Conservation (phyloP, 2,888 invertebrate species). For the Pseudolycoriella hygida region DNA sequence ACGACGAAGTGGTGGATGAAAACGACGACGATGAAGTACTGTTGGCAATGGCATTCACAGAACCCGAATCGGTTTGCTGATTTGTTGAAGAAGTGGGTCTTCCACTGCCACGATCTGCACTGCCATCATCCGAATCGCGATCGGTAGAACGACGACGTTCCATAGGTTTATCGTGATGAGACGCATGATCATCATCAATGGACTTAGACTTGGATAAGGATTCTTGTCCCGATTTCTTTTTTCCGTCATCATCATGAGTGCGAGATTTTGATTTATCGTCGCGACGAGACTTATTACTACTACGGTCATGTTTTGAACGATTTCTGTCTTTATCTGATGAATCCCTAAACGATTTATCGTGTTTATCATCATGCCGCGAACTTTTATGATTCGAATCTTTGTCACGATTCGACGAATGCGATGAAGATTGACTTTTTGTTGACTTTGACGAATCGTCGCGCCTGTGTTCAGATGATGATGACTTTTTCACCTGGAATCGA, state of each 20-base stretch:
- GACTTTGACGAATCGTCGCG: not conserved
- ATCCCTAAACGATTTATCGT: not conserved
- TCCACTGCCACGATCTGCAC: conserved; percentile 10
- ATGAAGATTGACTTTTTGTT: not conserved
- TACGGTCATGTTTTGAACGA: too few relatives aligned
- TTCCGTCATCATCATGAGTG: not conserved
- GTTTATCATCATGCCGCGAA: not conserved
- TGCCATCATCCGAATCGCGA: conserved; percentile 61
- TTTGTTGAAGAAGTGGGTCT: not conserved
- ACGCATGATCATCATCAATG: conserved; percentile 51
- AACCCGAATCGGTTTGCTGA: not conserved
- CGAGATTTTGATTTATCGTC: not conserved
- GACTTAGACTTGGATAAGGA: conserved; percentile 10
- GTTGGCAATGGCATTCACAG: not conserved
- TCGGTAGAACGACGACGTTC: conserved; percentile 56
- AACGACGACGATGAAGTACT: conserved; percentile 2
- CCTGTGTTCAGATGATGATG: not conserved
- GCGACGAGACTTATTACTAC: not conserved
- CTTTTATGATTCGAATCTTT: not conserved
- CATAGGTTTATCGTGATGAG: conserved; percentile 41
- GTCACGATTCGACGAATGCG: not conserved
- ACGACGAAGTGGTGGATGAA: not conserved
- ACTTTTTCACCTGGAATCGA: not conserved
- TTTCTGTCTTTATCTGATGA: not conserved
- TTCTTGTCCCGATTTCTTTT: conserved; percentile 16